Conservation (phyloP, 92 coral and sea anemone genomes). For the Montipora capitata region DNA sequence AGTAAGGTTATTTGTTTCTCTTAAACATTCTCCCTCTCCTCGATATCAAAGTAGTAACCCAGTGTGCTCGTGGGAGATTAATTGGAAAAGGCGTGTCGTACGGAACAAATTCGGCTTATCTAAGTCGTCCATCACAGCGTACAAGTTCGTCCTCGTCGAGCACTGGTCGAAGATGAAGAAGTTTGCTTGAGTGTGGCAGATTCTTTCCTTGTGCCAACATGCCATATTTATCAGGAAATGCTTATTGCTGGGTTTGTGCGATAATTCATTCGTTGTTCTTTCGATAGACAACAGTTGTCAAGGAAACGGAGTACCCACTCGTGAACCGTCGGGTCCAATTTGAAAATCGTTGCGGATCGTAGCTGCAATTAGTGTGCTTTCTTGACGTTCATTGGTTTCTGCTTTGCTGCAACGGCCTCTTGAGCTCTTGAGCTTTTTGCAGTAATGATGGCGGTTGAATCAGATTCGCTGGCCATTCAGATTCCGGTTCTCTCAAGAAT, state of each 20-base stretch:
- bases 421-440: not conserved
- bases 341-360: too few species aligned
- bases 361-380: not conserved
- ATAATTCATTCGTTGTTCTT: not conserved
- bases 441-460: not conserved
- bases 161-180: not conserved
- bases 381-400: not conserved
- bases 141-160: not conserved
- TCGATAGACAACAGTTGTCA: not conserved
- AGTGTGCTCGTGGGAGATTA: constrained; percentile 22
- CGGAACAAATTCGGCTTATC: constrained; percentile 19
- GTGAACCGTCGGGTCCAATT: not conserved
- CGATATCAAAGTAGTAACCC: not conserved
- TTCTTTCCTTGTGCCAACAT: not conserved
- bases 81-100: constrained; percentile 37
- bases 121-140: constrained; percentile 7
- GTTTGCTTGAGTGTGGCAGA: not conserved
- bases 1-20: too few species aligned
- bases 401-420: not conserved
- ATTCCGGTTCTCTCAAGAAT: not conserved
- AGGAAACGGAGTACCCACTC: not conserved
- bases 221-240: not conserved
- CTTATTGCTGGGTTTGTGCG: not conserved
- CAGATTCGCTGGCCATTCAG: not conserved
- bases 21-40: too few species aligned